Evolutionary conservation across 1,140 invertebrate genomes (phyloP).

Genomic region (Drosophila mayri): DNA sequence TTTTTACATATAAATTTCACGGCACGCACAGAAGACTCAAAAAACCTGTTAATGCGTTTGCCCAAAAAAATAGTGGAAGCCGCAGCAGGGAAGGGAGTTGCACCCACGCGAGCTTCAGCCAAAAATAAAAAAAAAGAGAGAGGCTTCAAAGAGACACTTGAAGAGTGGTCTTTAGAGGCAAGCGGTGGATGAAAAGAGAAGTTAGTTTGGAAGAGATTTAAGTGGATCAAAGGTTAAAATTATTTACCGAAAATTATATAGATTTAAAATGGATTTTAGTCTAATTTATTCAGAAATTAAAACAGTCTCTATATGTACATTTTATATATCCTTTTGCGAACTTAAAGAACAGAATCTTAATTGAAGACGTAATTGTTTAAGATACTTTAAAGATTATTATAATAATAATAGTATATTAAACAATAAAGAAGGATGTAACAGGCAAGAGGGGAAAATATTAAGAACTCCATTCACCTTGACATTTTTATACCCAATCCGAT

Average conservation of each 20-base stretch:
- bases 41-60: conserved; percentile 78
- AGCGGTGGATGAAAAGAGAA: conserved; percentile 9
- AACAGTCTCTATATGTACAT: no score
- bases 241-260: not conserved
- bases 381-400: no score
- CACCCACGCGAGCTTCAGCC: conserved; percentile 59
- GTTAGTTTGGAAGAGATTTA: not conserved
- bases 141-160: conserved; percentile 12
- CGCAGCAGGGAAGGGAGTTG: conserved; percentile 38
- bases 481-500: not conserved
- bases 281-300: no score
- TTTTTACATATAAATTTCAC: conserved; percentile 64
- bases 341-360: no score
- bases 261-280: not conserved
- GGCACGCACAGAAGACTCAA: conserved; percentile 63
- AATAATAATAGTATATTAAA: no score
- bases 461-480: no score
- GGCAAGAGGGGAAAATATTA: no score
- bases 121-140: conserved; percentile 11
- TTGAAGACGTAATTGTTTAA: no score
- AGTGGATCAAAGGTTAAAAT: not conserved
- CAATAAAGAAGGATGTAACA: no score
- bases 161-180: conserved; percentile 1
- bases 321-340: no score
- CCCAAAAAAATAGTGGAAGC: conserved; percentile 34